Evolutionary conservation across 2,888 invertebrate genomes (phyloP), one percentile per base, ranked within the genome.

Genomic region (Drosophila parthenogenetica): DNA sequence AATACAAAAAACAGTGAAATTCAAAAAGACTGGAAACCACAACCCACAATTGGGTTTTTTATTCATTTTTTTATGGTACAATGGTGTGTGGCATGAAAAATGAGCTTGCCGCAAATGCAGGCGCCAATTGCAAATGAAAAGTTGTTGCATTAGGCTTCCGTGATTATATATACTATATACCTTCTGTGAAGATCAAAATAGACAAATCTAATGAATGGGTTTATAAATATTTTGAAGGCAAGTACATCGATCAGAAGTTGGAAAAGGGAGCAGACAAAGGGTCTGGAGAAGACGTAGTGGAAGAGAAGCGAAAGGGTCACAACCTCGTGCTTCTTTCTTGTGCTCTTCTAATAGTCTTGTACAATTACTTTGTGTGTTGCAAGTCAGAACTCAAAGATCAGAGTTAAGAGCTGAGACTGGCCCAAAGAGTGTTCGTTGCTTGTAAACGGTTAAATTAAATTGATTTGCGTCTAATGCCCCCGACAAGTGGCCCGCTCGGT

Each of bases 401-500:
- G 50, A 25, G n/a, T 39, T 8, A 35, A 10, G 35, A 35, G 35
- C 29, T 29, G 2, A 43, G 37, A 25, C 40, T 29, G 40, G 45
- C 32, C 60, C 60, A 37, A 60, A 50, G 66, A 29, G 61, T 55
- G 82, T 83, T 77, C 58, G 78, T 69, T 67, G 79, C 69, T 79
- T 87, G 86, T 87, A 87, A 87, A 89, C 81, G 89, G 81, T 88
- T 87, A 88, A 87, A 89, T 87, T 89, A 89, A 87, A 87, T 87
- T 87, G 86, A 87, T 87, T 87, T 87, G 86, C 89, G 90, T 88
- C 89, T 87, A 87, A 87, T 87, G 76, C 89, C 87, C 83, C 87
- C 84, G 80, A 88, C 89, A 87, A 89, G 84, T 89, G 89, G 88
- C 79, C 73, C 74, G 89, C 85, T 87, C 82, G 67, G 73, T 72